Conservation (phyloP, 2,888 invertebrate species). For the Formica aserva region DNA sequence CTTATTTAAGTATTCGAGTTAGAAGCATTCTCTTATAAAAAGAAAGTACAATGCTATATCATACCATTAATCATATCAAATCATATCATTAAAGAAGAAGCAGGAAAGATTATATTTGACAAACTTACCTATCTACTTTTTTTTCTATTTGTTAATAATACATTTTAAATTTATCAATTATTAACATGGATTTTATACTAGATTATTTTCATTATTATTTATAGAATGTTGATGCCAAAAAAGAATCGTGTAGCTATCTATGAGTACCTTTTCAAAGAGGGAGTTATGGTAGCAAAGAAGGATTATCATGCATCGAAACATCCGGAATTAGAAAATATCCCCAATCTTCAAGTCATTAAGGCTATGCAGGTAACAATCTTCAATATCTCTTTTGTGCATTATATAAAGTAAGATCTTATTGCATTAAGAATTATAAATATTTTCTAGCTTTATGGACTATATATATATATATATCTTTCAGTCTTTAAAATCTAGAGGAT, state of each 20-base stretch:
- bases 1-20: neutral
- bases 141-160: neutral
- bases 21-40: neutral
- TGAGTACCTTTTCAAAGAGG: slow-evolving; percentile 99
- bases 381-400: neutral
- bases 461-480: slow-evolving; percentile 80
- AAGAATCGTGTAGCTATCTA: slow-evolving; percentile 98
- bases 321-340: slow-evolving; percentile 97
- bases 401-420: neutral
- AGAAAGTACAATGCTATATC: neutral
- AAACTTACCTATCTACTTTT: neutral
- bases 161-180: neutral
- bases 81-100: neutral
- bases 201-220: slow-evolving; percentile 78
- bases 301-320: slow-evolving; percentile 99
- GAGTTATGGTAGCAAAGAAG: slow-evolving; percentile 99
- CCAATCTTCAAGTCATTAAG: slow-evolving; percentile 99
- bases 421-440: neutral
- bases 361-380: slow-evolving; percentile 92
- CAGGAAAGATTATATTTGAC: neutral
- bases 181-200: neutral
- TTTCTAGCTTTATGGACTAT: neutral
- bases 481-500: slow-evolving; percentile 98
- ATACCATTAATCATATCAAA: neutral
- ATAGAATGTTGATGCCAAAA: slow-evolving; percentile 99